Evolutionary conservation across 2,113 vertebrate species (phyloP), one percentile per base, ranked within the genome.

Genomic region (Odocoileus virginianus): DNA sequence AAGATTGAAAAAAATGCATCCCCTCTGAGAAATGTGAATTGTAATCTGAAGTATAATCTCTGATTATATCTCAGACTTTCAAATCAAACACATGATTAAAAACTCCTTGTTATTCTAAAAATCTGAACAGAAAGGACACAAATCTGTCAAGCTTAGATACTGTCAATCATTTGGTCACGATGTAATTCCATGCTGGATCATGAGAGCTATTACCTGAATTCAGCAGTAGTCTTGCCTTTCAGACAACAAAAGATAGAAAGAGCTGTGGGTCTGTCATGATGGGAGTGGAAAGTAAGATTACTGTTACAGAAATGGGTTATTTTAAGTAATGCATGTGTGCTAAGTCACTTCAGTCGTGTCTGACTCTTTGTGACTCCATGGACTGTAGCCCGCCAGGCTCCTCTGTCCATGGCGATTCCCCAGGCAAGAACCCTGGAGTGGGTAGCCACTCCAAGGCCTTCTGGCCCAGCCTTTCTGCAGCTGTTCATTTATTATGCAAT

Each of bases 41-140:
- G 27, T 64, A 67, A 86, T 91, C 64, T 64, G 54, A 94, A 91
- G 36, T 33, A 43, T 93, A 93, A 96, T 95, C 52, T 92, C 54
- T 94, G 87, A 94, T 90, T 92, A 64, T 15, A 12, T 50, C 79
- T 79, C 30, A 97, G 88, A 86, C 15, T 90, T 95, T 92, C 71
- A 91, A 94, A 85, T 64, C 76, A 95, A 86, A 76, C 23, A 12
- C n/a, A 52, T 7, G 57, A 94, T 85, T 76, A 84, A 78, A 91
- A 94, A 43, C 54, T 47, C 9, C 78, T 94, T 95, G 71, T 82
- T 95, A 28, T 30, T 94, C 47, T 90, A 76, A 82, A 67, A 96
- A 60, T 85, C 43, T 82, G 33, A 54, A n/a, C 4, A 85, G 50
- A 57, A 52, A 58, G 64, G 28, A 87, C 40, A 25, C 30, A n/a